A percentile compares a stretch with the other conserved stretches of the same genome.
These are phyloP conservation scores for Podarcis siculus DNA, from an alignment of 2,797 vertebrate species.

Conservation along the genomic window DNA sequence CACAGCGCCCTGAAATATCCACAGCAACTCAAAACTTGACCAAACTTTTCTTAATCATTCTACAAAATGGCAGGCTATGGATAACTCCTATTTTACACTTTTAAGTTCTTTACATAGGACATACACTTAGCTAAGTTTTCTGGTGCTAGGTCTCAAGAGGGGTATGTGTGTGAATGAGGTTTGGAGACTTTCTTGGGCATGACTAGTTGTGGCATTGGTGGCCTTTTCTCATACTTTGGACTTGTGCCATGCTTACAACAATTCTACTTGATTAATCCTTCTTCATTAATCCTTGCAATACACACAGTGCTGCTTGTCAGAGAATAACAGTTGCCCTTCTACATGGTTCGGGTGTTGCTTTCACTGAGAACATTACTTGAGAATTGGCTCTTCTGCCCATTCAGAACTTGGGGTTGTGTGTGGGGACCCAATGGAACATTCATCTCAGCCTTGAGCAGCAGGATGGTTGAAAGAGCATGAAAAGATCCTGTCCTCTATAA, in stretches of 20 bases:
- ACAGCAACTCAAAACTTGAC: neutral
- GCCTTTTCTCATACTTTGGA: constrained; percentile 3
- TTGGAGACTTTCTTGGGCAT: neutral
- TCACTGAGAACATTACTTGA: neutral
- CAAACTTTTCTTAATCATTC: neutral
- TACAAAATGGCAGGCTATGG: neutral
- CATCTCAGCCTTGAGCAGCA: neutral
- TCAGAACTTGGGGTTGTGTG: neutral
- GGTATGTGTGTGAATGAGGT: neutral
- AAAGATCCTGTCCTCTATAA: neutral
- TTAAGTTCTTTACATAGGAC: neutral
- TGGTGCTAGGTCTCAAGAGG: neutral
- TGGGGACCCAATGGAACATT: neutral
- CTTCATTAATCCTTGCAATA: neutral
- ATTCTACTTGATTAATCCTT: constrained; percentile 8
- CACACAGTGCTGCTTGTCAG: neutral
- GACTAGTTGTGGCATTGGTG: neutral
- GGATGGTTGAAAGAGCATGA: neutral
- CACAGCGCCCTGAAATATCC: neutral
- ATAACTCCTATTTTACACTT: neutral
- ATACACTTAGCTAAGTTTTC: neutral
- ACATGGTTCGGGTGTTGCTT: neutral
- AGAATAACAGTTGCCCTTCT: neutral
- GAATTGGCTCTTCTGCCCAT: neutral
- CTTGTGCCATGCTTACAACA: neutral